Base-by-base conservation (phyloP, 2,888 invertebrate species). In the Drosophila macrothrix region DNA sequence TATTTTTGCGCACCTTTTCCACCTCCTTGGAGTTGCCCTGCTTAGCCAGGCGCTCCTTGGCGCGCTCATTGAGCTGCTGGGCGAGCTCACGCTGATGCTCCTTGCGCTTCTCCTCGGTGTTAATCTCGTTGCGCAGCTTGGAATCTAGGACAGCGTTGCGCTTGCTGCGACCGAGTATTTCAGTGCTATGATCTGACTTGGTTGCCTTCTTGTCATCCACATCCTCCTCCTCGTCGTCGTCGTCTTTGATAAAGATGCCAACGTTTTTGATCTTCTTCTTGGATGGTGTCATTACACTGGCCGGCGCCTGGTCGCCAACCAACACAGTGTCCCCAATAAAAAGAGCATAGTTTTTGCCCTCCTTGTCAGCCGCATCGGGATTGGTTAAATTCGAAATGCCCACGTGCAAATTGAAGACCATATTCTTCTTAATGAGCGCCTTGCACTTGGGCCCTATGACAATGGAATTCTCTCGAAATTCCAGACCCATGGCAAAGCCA, bases 401-500 rank as follows among this genome's bases (percentile, higher is more conserved):
- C 80, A 99, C 96, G 91, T 98, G 98, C 12, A 99, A 95, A 92
- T 99, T 99, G 92, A 99, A 99, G 0, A 98, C 96, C 99, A 99
- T 99, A 64, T 98, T 98, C 93, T 98, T 98, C 88, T 96, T 97
- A 0, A 96, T 96, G 3, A 95, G 92, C 1, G 96, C 95, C 50
- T 95, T 95, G 19, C 97, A 97, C 94, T 99, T 99, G 1, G 98
- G 97, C 0, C 97, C 97, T 90, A 99, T 97, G 0, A 98, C 95
- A 66, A 99, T 94, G 0, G 98, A 97, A 84, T 97, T 97, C 93
- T 99, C 99, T 66, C 99, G 96, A 93, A 99, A 99, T 92, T 99
- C 99, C 84, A 99, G 97, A 10, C 99, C 99, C 96, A 98, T 99
- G 0, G 96, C 98, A 94, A 99, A 99, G 94, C 99, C 99, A 94